Conservation (phyloP, 2,113 vertebrate genomes). For the Syngnathus typhle region DNA sequence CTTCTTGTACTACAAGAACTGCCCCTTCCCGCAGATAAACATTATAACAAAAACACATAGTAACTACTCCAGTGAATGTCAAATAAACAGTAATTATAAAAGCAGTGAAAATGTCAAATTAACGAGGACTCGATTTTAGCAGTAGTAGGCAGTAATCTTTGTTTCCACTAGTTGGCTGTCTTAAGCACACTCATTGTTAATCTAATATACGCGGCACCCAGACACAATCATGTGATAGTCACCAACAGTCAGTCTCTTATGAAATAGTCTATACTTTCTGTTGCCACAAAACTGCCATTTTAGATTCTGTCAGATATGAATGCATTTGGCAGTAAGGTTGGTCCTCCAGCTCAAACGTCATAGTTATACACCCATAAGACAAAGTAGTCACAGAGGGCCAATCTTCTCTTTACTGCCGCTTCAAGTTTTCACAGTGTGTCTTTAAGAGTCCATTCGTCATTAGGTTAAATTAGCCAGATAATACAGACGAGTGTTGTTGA, state of each 20-base stretch:
- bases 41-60: not conserved
- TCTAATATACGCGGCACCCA: not conserved
- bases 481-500: conserved; percentile 64
- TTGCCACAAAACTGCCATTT: not conserved
- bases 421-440: conserved; percentile 53
- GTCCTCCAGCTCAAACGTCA: conserved; percentile 25
- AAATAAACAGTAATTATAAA: not conserved
- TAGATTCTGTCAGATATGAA: conserved; percentile 9
- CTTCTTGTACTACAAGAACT: too few species aligned
- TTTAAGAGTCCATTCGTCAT: conserved; percentile 73
- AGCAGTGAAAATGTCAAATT: not conserved
- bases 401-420: conserved; percentile 15
- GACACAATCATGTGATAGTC: not conserved
- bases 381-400: conserved; percentile 40
- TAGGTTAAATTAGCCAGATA: conserved; percentile 95
- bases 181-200: not conserved
- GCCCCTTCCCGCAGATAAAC: too few species aligned
- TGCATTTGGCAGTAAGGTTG: conserved; percentile 11
- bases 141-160: not conserved
- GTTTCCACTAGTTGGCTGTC: not conserved
- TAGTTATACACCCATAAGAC: conserved; percentile 50
- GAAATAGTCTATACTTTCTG: not conserved
- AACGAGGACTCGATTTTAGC: not conserved
- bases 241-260: not conserved
- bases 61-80: not conserved